A percentile compares a stretch with the other conserved stretches of the same genome.
Conservation (phyloP, 2,113 vertebrate species). For the Ciconia maguari region DNA sequence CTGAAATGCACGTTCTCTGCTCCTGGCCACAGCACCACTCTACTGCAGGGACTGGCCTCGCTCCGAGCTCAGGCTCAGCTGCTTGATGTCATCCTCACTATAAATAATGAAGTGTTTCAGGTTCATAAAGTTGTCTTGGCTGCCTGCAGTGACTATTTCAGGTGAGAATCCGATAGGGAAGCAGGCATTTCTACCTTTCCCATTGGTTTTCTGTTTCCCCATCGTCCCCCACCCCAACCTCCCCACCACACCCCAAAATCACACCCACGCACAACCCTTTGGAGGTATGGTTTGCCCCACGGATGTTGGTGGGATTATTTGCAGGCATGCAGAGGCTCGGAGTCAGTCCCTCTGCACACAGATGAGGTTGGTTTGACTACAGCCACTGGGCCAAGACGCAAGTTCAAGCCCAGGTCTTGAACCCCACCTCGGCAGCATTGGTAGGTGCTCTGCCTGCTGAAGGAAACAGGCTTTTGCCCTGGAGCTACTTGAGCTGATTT, state of each 20-base stretch:
- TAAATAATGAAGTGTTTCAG: constrained; percentile 90
- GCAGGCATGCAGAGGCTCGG: background rate
- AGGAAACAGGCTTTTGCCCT: background rate
- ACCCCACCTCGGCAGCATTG: background rate
- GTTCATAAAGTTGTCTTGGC: constrained; percentile 97
- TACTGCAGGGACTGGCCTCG: constrained; percentile 89
- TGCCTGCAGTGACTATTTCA: constrained; percentile 98
- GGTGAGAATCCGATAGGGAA: constrained; percentile 73
- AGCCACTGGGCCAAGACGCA: background rate
- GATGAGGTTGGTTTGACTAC: background rate
- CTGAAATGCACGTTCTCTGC: constrained; percentile 95
- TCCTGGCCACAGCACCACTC: constrained; percentile 87
- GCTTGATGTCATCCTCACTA: constrained; percentile 90
- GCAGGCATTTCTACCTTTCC: background rate
- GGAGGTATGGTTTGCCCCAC: background rate
- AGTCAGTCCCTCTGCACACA: background rate
- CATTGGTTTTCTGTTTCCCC: background rate
- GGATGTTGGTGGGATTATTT: background rate
- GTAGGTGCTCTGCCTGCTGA: background rate
- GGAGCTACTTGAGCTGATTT: background rate
- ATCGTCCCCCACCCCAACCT: background rate
- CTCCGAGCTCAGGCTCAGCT: constrained; percentile 92
- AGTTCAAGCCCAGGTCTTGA: background rate
- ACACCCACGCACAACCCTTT: background rate
- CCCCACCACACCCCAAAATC: background rate